phyloP scores from a whole-genome alignment of 2,113 vertebrate species.

The Sciurus niger region DNA sequence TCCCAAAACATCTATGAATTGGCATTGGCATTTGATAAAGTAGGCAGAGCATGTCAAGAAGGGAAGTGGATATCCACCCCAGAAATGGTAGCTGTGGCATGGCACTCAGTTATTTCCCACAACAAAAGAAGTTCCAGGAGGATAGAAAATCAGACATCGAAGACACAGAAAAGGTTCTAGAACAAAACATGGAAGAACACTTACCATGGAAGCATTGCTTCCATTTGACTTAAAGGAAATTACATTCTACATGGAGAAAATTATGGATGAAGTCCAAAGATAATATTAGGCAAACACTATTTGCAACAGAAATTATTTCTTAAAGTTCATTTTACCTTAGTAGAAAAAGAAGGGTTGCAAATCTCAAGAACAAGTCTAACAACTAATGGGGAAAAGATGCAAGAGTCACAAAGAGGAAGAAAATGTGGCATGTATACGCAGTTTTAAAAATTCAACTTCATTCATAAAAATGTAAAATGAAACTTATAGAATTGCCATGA shows the following conservation, averaged over 20 bases:
- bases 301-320: neutral
- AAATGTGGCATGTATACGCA: neutral
- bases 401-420: neutral
- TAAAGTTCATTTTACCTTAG: neutral
- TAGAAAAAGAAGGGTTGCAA: neutral
- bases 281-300: neutral
- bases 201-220: neutral
- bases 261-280: neutral
- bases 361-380: neutral
- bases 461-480: neutral
- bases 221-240: neutral
- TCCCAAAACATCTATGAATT: neutral
- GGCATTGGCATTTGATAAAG: neutral
- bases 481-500: neutral
- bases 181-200: neutral
- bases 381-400: neutral
- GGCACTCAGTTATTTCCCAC: neutral
- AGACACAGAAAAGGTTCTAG: neutral
- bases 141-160: neutral
- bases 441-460: neutral
- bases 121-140: neutral
- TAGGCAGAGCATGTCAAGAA: neutral
- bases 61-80: neutral
- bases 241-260: neutral
- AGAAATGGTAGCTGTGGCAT: neutral